Evolutionary conservation across 2,113 vertebrate genomes (phyloP).

Genomic region (Lethenteron reissneri): DNA sequence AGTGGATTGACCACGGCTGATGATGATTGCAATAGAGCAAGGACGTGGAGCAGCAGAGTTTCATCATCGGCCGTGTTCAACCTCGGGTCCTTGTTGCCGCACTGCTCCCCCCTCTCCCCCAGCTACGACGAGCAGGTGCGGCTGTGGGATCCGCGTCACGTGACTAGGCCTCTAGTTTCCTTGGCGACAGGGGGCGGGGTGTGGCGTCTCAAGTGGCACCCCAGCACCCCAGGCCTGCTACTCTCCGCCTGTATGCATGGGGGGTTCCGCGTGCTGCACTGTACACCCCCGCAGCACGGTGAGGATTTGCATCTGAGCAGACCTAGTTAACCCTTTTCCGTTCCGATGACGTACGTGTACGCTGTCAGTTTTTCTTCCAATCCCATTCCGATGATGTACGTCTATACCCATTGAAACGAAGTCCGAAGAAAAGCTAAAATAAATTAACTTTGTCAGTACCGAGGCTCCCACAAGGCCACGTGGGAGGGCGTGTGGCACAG

Average conservation of each 20-base stretch:
- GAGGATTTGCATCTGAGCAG: not conserved
- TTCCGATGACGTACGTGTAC: not conserved
- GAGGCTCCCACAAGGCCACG: no score
- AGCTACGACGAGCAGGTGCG: slow-evolving; percentile 1
- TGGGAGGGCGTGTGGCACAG: no score
- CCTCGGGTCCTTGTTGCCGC: not conserved
- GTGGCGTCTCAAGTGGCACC: slow-evolving; percentile 6
- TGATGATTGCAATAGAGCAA: no score
- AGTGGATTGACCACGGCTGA: no score
- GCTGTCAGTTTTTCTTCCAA: not conserved
- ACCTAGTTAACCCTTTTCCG: not conserved
- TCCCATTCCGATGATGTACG: no score
- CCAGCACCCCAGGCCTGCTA: not conserved
- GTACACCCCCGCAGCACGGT: not conserved
- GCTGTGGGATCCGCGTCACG: slow-evolving; percentile 4
- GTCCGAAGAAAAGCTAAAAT: no score
- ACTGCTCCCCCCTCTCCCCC: not conserved
- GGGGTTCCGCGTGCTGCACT: not conserved
- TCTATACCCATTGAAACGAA: no score
- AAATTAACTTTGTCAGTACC: no score
- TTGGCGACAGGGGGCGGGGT: not conserved
- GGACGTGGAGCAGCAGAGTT: no score
- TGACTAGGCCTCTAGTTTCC: not conserved
- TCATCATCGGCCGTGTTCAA: no score
- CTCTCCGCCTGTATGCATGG: not conserved